A percentile compares a stretch with the other conserved stretches of the same genome.
These are phyloP conservation scores for Conomelus anceps DNA, from an alignment of 2,888 invertebrate species.

Conservation along the genomic window DNA sequence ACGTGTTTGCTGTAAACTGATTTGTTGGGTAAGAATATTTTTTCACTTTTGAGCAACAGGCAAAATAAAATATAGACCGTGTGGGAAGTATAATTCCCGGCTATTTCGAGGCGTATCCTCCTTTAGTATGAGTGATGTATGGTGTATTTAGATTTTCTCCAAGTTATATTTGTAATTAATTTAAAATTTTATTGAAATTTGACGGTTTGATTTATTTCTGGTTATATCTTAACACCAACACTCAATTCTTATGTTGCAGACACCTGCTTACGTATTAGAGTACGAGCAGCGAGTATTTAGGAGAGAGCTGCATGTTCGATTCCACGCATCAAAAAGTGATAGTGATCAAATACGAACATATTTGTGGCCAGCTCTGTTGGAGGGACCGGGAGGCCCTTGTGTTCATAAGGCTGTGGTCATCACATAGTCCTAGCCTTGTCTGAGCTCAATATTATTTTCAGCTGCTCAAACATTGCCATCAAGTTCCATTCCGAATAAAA, in stretches of 20 bases:
- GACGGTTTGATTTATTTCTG: too few species aligned
- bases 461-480: neutral
- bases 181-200: too few species aligned
- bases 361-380: slow-evolving; percentile 80
- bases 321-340: slow-evolving; percentile 66
- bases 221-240: neutral
- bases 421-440: slow-evolving; percentile 50
- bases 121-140: too few species aligned
- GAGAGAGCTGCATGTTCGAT: slow-evolving; percentile 70
- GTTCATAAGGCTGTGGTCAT: slow-evolving; percentile 81
- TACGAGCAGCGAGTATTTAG: slow-evolving; percentile 55
- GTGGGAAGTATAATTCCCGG: too few species aligned
- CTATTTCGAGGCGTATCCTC: too few species aligned
- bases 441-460: neutral
- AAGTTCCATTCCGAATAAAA: neutral
- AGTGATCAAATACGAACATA: slow-evolving; percentile 71
- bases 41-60: too few species aligned
- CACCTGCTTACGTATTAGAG: slow-evolving; percentile 44
- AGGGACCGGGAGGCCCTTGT: slow-evolving; percentile 58
- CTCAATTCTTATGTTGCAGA: slow-evolving; percentile 38
- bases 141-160: too few species aligned
- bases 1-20: too few species aligned
- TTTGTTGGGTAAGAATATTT: too few species aligned
- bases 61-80: too few species aligned
- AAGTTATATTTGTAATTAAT: too few species aligned